Evolutionary conservation across 2,888 invertebrate genomes (phyloP), one percentile per base, ranked within the genome.

Genomic region (Latrodectus hesperus): DNA sequence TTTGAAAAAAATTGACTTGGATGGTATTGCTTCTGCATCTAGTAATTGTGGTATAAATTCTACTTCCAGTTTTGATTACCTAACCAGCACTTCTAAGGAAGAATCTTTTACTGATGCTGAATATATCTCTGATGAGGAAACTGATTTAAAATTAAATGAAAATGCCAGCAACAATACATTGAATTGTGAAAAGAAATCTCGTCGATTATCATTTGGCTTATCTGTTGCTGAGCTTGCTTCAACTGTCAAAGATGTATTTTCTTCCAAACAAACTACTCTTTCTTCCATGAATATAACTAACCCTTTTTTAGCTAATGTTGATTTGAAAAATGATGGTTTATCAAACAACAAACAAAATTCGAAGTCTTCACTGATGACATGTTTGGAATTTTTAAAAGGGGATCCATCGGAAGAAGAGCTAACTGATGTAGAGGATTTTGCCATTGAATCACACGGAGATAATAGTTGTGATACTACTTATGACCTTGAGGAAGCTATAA

Each of bases 401-500:
- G 77, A 87, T 2, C 12, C 14, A 55, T 71, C 83, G 10, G 88
- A 83, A 14, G 83, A 67, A n/a, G 70, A 71, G 26, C 10, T 11
- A n/a, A 88, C 88, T 16, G 88, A 88, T 65, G 70, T 75, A 10
- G 88, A 88, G 64, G 83, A 83, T 16, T 22, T 80, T 65, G 74
- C 83, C 3, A 9, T 70, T 11, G 81, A 67, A 38, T 86, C 72
- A 1, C 52, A 16, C n/a, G 80, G 75, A 64, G 26, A 52, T 53
- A 68, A 67, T 5, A 17, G 9, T 65, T 9, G 9, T 60, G 4
- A 14, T 64, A 60, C 22, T 10, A 60, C 60, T 10, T n/a, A 6
- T 38, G 52, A 16, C 55, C 17, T 72, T 14, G 60, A 75, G 0
- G 49, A 75, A 70, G 26, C 67, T 12, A 6, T 82, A 12, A 68